Conservation (phyloP, 1,140 invertebrate species). For the Oryctes rhinoceros region DNA sequence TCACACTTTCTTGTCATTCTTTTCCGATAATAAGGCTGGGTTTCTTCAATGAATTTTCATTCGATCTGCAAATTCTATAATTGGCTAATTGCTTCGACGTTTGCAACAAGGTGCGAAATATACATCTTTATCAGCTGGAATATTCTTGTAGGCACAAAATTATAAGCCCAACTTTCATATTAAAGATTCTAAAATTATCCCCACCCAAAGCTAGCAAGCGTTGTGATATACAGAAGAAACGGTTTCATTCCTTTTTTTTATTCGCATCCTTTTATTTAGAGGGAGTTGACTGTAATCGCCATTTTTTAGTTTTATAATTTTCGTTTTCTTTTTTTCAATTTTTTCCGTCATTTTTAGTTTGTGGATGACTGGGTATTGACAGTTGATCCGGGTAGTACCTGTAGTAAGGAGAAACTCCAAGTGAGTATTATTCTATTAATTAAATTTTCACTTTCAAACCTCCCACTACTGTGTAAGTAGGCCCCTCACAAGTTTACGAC, state of each 20-base stretch:
- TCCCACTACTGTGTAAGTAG: background rate
- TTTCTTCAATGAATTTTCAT: too few relatives aligned
- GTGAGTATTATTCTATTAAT: constrained; percentile 28
- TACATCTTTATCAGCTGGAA: too few relatives aligned
- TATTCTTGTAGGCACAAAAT: too few relatives aligned
- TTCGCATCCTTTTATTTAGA: background rate
- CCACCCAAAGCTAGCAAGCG: too few relatives aligned
- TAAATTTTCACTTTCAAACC: constrained; percentile 8
- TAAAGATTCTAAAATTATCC: too few relatives aligned
- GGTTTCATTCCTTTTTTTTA: background rate
- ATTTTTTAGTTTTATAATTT: background rate
- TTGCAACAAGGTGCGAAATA: too few relatives aligned
- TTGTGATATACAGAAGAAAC: background rate
- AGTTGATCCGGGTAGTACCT: constrained; percentile 25
- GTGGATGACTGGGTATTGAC: constrained; percentile 36
- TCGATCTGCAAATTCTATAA: too few relatives aligned
- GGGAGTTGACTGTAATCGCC: constrained; percentile 31
- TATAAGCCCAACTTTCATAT: background rate
- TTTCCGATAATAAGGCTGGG: too few relatives aligned
- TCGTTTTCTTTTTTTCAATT: constrained; percentile 15
- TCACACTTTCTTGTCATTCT: too few relatives aligned
- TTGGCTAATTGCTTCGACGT: too few relatives aligned
- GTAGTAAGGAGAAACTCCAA: constrained; percentile 39
- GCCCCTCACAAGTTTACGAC: background rate
- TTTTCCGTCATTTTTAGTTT: constrained; percentile 36